Conservation (phyloP, 2,113 vertebrate species). For the Cyprinodon brontotheroides region DNA sequence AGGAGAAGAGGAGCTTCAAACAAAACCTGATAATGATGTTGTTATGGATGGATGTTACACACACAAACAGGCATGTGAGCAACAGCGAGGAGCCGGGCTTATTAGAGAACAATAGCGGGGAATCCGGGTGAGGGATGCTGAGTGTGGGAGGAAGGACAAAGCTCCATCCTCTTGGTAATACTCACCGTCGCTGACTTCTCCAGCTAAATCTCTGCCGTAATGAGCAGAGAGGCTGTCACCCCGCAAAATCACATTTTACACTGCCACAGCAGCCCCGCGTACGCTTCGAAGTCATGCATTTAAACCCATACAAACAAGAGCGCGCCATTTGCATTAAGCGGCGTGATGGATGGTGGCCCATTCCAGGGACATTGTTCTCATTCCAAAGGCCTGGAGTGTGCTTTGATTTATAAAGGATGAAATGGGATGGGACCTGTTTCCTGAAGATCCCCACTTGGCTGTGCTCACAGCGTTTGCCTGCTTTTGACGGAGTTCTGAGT, state of each 20-base stretch:
- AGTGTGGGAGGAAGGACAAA: constrained; percentile 63
- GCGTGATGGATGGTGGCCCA: constrained; percentile 45
- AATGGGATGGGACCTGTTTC: constrained; percentile 64
- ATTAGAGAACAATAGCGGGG: constrained; percentile 73
- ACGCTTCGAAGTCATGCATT: not conserved
- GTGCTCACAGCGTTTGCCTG: constrained; percentile 49
- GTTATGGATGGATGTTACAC: constrained; percentile 72
- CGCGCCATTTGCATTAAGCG: constrained; percentile 30
- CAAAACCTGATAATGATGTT: constrained; percentile 79
- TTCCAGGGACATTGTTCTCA: constrained; percentile 61
- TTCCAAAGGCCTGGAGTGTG: constrained; percentile 56
- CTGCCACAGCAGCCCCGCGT: not conserved
- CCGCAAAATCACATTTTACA: not conserved
- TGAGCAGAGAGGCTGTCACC: constrained; percentile 44
- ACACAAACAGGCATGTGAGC: constrained; percentile 71
- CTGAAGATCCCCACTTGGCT: constrained; percentile 60
- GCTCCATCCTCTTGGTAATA: constrained; percentile 48
- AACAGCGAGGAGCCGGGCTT: constrained; percentile 58
- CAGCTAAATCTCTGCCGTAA: constrained; percentile 30
- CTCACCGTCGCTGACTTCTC: not conserved
- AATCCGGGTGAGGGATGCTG: constrained; percentile 55
- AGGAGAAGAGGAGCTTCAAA: constrained; percentile 64
- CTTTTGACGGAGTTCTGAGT: constrained; percentile 66
- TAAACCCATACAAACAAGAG: not conserved
- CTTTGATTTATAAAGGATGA: constrained; percentile 76